Percentiles rank a stretch among this genome's conserved stretches.
phyloP scores from a whole-genome alignment of 2,888 invertebrate genomes.

The Drosophila sordidapex region DNA sequence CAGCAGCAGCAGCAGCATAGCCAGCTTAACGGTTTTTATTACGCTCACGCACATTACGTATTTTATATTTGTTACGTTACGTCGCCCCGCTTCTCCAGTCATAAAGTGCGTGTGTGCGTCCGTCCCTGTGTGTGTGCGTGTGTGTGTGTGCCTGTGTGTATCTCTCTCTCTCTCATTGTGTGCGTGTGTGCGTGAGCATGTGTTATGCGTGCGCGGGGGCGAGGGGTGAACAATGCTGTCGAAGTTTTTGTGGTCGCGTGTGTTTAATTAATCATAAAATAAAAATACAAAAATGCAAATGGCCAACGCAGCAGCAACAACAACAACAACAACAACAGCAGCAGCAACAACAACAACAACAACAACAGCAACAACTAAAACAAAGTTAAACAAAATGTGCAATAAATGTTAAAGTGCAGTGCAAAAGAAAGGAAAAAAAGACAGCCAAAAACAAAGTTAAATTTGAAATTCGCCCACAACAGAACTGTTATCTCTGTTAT shows the following conservation, averaged over 20 bases:
- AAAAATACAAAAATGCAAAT: slow-evolving; percentile 55
- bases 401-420: slow-evolving; percentile 37
- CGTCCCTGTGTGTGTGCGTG: slow-evolving; percentile 19
- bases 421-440: slow-evolving; percentile 17
- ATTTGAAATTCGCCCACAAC: background rate
- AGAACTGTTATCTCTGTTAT: background rate
- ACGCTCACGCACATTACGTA: slow-evolving; percentile 61
- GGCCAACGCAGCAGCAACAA: slow-evolving; percentile 32
- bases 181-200: slow-evolving; percentile 20
- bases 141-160: slow-evolving; percentile 13
- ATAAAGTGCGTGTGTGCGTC: slow-evolving; percentile 47
- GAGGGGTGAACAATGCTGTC: slow-evolving; percentile 9
- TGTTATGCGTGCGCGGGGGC: slow-evolving; percentile 18
- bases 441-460: background rate
- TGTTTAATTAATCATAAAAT: slow-evolving; percentile 79
- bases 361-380: slow-evolving; percentile 18
- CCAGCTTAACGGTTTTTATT: slow-evolving; percentile 61
- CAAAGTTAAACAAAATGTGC: slow-evolving; percentile 33
- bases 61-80: slow-evolving; percentile 28
- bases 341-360: slow-evolving; percentile 14
- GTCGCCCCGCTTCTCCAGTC: slow-evolving; percentile 33
- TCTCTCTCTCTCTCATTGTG: slow-evolving; percentile 15
- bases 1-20: slow-evolving; percentile 23
- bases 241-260: slow-evolving; percentile 67
- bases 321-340: slow-evolving; percentile 16